Evolutionary conservation across 2,888 invertebrate genomes (phyloP), one percentile per base, ranked within the genome.

Genomic region (Drosophila anomalipes): DNA sequence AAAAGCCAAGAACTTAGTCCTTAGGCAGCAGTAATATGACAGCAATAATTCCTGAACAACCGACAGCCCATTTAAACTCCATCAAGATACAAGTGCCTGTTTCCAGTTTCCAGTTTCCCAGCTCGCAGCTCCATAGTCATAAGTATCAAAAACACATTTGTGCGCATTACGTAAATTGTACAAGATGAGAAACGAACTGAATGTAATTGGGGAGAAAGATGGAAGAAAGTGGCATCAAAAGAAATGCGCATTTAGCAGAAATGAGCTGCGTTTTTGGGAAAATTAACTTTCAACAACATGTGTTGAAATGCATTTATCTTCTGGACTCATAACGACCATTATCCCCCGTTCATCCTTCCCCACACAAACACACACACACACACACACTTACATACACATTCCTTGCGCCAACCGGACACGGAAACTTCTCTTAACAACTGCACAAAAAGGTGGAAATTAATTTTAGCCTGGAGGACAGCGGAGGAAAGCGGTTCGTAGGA

Each of bases 271-370:
- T 84, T 91, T 81, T 86, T 71, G 70, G 70, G 86, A 87, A 87
- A 87, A 91, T 91, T 91, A 88, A 91, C 90, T 88, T 91, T 88
- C 87, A 88, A 88, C 91, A 87, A 87, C 91, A 88, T 88, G 86
- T 88, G 87, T 89, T 91, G 83, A 81, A 87, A 87, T 74, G 91
- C 91, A 88, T 88, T 91, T 88, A 88, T 88, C 88, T 88, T 88
- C 89, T 74, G 81, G 75, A 62, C 77, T 86, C 81, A 76, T 76
- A 83, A 81, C 75, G 81, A 81, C 66, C 60, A 22, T 47, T 41
- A 59, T 1, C 10, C 19, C 14, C 12, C 6, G 4, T 22, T 1
- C 16, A 2, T 14, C 1, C 12, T 2, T 7, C 3, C n/a, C n/a
- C 14, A 22, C 22, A 16, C 54, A 54, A 7, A 39, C 37, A 37